Percentiles rank a stretch among this genome's conserved stretches.
Evolutionary conservation across 2,113 vertebrate genomes (phyloP).

Genomic region (Ciconia boyciana): DNA sequence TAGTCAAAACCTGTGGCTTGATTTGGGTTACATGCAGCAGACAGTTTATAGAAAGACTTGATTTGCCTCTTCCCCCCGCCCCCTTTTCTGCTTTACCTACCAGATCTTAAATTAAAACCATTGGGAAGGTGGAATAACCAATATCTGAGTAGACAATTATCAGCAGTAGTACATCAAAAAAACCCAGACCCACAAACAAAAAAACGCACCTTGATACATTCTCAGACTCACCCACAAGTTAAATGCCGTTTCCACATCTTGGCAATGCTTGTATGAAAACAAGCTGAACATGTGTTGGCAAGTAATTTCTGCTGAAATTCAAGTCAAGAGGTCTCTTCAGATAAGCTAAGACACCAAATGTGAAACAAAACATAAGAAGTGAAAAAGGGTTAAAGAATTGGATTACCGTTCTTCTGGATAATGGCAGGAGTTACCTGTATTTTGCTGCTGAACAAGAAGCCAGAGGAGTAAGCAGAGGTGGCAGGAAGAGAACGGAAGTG

Average conservation of each 20-base stretch:
- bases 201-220: neutral
- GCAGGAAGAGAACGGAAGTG: neutral
- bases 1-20: neutral
- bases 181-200: neutral
- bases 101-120: neutral
- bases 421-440: neutral
- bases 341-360: neutral
- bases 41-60: neutral
- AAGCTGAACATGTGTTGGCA: neutral
- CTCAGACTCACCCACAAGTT: neutral
- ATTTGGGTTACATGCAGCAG: neutral
- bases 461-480: neutral
- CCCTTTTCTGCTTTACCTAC: neutral
- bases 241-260: neutral
- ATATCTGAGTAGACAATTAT: neutral
- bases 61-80: neutral
- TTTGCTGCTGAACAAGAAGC: neutral
- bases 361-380: neutral
- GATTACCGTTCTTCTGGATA: neutral
- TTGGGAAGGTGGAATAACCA: neutral
- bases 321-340: neutral
- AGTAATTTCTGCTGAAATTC: neutral
- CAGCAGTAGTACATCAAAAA: neutral
- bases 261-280: neutral
- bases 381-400: neutral